Base-by-base conservation (phyloP, 2,797 vertebrate species). In the Lepus townsendii region DNA sequence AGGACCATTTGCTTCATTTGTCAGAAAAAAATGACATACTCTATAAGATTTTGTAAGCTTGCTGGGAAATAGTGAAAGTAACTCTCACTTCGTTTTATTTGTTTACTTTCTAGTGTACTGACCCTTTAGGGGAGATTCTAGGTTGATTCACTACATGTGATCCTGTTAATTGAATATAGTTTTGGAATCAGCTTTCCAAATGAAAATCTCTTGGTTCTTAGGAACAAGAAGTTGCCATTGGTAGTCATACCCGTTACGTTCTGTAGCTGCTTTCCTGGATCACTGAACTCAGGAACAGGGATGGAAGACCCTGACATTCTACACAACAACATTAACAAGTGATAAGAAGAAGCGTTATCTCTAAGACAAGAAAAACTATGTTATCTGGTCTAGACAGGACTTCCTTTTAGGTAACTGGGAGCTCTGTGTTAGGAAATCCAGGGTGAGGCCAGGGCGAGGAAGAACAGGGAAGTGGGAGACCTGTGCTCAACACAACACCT, bases 401-500 rank as follows among this genome's bases (percentile, higher is more conserved):
- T 97, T 97, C n/a, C 88, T 97, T 95, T 97, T 71, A 95, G 78
- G 94, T 88, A 30, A 78, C 72, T 24, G 26, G 72, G 32, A 96
- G 16, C n/a, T 54, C 38, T 69, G 8, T 83, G 26, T 38, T 65
- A 71, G 17, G 16, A 96, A 95, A 76, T 4, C 26, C 57, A 68
- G 0, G 42, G 35, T 19, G 71, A 80, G 14, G 8, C 65, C 54
- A 69, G 8, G 22, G 14, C 83, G 92, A 83, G 52, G 57, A 79
- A 84, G n/a, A 91, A 73, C 20, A 63, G 60, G 26, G 75, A 65
- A 83, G 19, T 85, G 47, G 50, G 47, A 78, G 47, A 30, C 4
- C 0, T 50, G 26, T 68, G 91, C 4, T 6, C 3, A 32, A 20
- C 72, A 13, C 16, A 4, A 11, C 38, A 83, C 32, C 22, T 91